phyloP scores from a whole-genome alignment of 2,888 invertebrate genomes.

The Eristalinus aeneus region DNA sequence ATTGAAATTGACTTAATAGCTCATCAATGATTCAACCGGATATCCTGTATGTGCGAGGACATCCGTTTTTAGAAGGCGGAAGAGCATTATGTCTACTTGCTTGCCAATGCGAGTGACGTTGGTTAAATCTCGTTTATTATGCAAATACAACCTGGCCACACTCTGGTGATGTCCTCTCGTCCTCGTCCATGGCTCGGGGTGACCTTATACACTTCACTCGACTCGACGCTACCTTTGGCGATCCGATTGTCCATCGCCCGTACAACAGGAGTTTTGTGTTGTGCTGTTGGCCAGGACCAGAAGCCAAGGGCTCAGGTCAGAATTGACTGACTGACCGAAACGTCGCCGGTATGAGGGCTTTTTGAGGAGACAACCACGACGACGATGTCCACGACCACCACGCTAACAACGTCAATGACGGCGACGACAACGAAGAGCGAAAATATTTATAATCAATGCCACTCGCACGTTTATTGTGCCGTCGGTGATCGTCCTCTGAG shows the following conservation, averaged over 20 bases:
- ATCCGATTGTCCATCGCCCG: conserved; percentile 31
- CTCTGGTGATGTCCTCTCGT: conserved; percentile 18
- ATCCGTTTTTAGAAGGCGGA: conserved; percentile 79
- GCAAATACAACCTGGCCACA: conserved; percentile 65
- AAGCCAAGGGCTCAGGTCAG: conserved; percentile 15
- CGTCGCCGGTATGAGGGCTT: background rate
- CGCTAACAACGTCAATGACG: background rate
- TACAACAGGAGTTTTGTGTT: conserved; percentile 12
- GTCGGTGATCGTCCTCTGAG: conserved; percentile 25
- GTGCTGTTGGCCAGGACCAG: conserved; percentile 2
- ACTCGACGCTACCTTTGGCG: conserved; percentile 6
- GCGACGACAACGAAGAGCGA: conserved; percentile 20
- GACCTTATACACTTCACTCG: conserved; percentile 13
- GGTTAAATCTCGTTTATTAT: conserved; percentile 71
- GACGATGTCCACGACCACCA: background rate
- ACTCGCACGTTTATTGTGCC: conserved; percentile 51
- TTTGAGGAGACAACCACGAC: background rate
- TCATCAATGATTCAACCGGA: conserved; percentile 81
- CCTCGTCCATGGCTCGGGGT: background rate
- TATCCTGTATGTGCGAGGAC: conserved; percentile 79
- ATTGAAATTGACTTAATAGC: conserved; percentile 79
- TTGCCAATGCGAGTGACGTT: conserved; percentile 67
- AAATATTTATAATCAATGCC: conserved; percentile 67
- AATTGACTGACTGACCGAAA: background rate
- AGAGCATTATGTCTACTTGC: conserved; percentile 75